Conservation (phyloP, 30 jellyfish, hydroid and myxozoan species). For the Aurelia aurita region DNA sequence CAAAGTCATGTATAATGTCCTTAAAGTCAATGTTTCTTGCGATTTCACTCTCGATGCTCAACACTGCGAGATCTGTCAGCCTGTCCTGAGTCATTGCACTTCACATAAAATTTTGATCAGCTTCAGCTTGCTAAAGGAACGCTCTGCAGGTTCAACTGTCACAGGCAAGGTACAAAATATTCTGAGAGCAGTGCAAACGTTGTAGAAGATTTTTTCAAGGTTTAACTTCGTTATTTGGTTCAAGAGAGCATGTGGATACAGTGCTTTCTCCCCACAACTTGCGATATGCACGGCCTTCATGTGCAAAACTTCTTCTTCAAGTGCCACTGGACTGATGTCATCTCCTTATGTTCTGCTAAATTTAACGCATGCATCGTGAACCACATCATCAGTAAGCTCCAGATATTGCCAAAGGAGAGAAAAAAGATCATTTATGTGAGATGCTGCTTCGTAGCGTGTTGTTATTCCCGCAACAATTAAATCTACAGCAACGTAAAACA, state of each 20-base stretch:
- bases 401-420: slow-evolving; percentile 38
- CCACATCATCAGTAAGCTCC: slow-evolving; percentile 12
- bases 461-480: slow-evolving; percentile 53
- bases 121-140: no score
- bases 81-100: no score
- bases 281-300: slow-evolving; percentile 47
- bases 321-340: slow-evolving; percentile 52
- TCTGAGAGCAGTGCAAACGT: no score
- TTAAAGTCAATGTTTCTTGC: no score
- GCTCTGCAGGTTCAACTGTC: no score
- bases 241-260: slow-evolving; percentile 50
- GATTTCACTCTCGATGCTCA: no score
- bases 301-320: slow-evolving; percentile 44
- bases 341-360: slow-evolving; percentile 11
- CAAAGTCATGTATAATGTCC: no score
- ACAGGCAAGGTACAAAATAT: no score
- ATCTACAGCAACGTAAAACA: slow-evolving; percentile 36
- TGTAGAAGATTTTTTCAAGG: no score
- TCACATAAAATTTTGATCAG: no score
- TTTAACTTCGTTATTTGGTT: no score
- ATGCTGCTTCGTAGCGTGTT: slow-evolving; percentile 34
- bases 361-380: slow-evolving; percentile 46
- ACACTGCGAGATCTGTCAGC: no score
- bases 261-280: slow-evolving; percentile 38
- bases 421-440: slow-evolving; percentile 16